Conservation (phyloP, 2,113 vertebrate species). For the Lophotis ruficrista region DNA sequence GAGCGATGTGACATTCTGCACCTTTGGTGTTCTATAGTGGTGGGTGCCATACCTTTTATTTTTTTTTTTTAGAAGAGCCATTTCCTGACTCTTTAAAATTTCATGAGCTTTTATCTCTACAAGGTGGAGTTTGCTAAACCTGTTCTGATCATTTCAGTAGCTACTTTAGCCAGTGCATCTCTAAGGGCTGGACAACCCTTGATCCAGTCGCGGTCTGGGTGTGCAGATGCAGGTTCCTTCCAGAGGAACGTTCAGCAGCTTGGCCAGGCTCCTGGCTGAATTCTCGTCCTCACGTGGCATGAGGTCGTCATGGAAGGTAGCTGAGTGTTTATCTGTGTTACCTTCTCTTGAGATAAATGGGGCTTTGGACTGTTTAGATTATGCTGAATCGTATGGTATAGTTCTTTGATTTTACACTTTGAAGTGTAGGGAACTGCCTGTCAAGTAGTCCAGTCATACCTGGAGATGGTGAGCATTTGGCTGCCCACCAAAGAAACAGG, state of each 20-base stretch:
- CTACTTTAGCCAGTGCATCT: neutral
- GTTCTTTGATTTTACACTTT: neutral
- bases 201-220: fast-evolving
- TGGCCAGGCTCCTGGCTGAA: neutral
- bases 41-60: neutral
- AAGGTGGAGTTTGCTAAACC: neutral
- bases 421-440: neutral
- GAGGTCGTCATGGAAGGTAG: neutral
- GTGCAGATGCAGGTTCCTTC: neutral
- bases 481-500: neutral
- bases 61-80: no score
- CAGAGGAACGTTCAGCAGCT: neutral
- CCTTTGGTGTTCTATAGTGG: fast-evolving
- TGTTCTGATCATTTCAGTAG: neutral
- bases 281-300: neutral
- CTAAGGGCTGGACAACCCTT: neutral
- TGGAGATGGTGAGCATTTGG: neutral
- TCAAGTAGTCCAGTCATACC: neutral
- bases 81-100: neutral
- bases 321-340: neutral
- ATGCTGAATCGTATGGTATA: neutral
- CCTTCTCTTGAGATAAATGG: neutral
- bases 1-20: neutral
- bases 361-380: neutral
- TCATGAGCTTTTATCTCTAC: neutral